Conservation (phyloP, 2,888 invertebrate genomes). For the Cheilosia variabilis region DNA sequence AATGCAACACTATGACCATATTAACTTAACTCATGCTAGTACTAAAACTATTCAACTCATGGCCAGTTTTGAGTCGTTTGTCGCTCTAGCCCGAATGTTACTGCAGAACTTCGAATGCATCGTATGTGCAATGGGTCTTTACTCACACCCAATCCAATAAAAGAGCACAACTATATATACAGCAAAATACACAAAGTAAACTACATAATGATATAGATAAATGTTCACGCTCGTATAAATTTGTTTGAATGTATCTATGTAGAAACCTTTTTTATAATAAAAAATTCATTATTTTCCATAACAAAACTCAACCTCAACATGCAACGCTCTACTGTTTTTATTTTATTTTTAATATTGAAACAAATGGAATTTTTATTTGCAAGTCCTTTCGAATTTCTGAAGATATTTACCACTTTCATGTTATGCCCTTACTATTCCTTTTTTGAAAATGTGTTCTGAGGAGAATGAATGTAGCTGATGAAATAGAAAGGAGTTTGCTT, state of each 20-base stretch:
- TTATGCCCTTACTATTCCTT: slow-evolving; percentile 3
- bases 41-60: too few species aligned
- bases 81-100: too few species aligned
- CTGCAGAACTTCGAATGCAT: too few species aligned
- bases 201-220: too few species aligned
- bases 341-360: slow-evolving; percentile 32
- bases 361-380: slow-evolving; percentile 55
- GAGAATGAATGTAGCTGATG: neutral
- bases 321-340: neutral
- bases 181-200: too few species aligned
- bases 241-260: too few species aligned
- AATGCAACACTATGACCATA: too few species aligned
- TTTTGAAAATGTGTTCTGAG: neutral
- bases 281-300: neutral
- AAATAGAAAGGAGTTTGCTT: neutral
- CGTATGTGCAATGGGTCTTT: neutral
- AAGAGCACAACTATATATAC: too few species aligned
- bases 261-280: too few species aligned
- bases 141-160: neutral
- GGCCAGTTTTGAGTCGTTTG: too few species aligned
- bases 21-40: too few species aligned
- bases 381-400: slow-evolving; percentile 25
- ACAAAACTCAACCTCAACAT: neutral
- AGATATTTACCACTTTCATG: slow-evolving; percentile 19
- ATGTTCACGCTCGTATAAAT: too few species aligned